These are phyloP conservation scores for Astur gentilis DNA, from an alignment of 2,113 vertebrate species.

Conservation along the genomic window DNA sequence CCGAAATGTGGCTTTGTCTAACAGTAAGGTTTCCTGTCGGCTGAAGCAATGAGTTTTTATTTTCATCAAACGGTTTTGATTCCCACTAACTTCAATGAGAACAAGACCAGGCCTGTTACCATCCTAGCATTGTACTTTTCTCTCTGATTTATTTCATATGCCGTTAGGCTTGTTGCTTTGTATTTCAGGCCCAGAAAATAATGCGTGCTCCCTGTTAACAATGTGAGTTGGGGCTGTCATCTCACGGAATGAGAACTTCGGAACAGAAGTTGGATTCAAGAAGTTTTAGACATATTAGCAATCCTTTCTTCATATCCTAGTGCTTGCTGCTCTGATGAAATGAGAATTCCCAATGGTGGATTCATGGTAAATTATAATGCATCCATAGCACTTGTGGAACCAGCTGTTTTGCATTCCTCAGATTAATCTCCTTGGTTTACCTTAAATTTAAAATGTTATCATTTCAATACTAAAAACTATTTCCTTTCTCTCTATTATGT, in stretches of 20 bases:
- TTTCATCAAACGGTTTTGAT: neutral
- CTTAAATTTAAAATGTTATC: neutral
- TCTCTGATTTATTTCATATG: neutral
- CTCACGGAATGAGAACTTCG: accelerated
- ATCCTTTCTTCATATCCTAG: neutral
- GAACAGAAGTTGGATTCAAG: neutral
- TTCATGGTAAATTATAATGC: neutral
- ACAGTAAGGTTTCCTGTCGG: neutral
- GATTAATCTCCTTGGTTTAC: neutral
- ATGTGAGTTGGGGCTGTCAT: neutral
- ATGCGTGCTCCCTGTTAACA: neutral
- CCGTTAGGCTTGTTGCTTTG: neutral
- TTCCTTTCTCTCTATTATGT: neutral
- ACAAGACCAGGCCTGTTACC: neutral
- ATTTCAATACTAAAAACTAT: neutral
- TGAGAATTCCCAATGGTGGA: neutral
- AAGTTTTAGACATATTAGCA: neutral
- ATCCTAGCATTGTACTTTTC: neutral
- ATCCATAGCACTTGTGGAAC: neutral
- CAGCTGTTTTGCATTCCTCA: neutral
- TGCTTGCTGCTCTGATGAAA: neutral
- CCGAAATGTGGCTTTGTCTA: neutral
- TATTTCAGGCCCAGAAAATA: neutral
- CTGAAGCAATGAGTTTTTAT: neutral
- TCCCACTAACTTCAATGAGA: neutral